Evolutionary conservation across 53 echinoderm and acorn worm genomes (phyloP).

Genomic region (Apostichopus leukothele): DNA sequence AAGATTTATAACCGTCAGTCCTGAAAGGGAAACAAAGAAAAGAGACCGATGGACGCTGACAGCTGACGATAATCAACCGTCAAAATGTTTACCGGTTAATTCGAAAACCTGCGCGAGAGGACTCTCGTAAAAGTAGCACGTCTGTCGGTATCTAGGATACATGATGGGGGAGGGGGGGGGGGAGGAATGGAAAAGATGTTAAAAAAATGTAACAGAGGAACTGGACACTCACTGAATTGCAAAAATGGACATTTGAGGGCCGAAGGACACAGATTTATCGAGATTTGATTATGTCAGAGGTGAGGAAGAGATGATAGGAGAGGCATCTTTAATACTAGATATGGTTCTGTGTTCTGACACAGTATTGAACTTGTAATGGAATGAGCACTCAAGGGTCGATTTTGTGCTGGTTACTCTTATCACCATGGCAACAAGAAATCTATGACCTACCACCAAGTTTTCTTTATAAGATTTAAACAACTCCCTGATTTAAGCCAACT

Average conservation of each 20-base stretch:
- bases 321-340: too few relatives aligned
- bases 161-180: background rate
- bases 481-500: too few relatives aligned
- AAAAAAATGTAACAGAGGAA: background rate
- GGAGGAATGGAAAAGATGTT: background rate
- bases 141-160: slow-evolving; percentile 3
- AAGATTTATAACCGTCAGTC: slow-evolving; percentile 43
- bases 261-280: background rate
- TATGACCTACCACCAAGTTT: too few relatives aligned
- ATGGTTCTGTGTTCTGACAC: too few relatives aligned
- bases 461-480: too few relatives aligned
- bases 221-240: background rate
- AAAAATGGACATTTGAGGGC: background rate
- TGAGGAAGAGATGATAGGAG: too few relatives aligned
- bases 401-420: too few relatives aligned
- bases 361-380: too few relatives aligned
- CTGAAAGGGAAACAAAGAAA: slow-evolving; percentile 7
- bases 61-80: background rate
- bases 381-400: too few relatives aligned
- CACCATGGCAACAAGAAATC: too few relatives aligned
- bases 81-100: background rate
- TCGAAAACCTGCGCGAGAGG: background rate
- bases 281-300: background rate
- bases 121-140: background rate
- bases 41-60: background rate